Conservation (phyloP, 1,140 invertebrate species). For the Ceratosolen fusciceps region DNA sequence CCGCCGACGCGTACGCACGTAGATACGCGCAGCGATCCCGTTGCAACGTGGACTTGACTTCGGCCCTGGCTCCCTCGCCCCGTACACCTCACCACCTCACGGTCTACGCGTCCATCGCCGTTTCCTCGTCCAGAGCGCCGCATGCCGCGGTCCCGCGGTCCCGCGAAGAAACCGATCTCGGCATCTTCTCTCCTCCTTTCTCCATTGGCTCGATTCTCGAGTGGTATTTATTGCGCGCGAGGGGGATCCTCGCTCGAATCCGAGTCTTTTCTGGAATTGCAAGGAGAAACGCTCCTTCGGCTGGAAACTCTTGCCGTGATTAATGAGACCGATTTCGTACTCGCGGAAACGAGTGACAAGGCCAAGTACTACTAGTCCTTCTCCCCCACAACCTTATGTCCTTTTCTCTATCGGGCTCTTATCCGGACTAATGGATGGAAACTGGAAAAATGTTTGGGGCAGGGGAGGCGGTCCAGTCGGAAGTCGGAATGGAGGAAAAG, state of each 20-base stretch:
- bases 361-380: too few species aligned
- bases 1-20: background rate
- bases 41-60: slow-evolving; percentile 28
- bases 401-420: too few species aligned
- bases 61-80: background rate
- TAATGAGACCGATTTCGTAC: background rate
- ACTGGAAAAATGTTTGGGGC: too few species aligned
- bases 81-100: background rate
- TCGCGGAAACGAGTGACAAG: background rate
- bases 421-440: too few species aligned
- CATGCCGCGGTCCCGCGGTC: too few species aligned
- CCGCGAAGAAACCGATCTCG: too few species aligned
- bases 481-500: background rate
- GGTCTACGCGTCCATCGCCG: background rate
- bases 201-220: background rate
- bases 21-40: background rate
- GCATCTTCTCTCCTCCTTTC: background rate
- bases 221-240: background rate
- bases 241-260: background rate
- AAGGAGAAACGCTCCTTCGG: background rate
- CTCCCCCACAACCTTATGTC: too few species aligned
- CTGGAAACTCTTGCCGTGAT: background rate
- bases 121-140: background rate
- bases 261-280: background rate
- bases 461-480: background rate